Evolutionary conservation across 2,888 invertebrate genomes (phyloP).

Genomic region (Orgyia antiqua): DNA sequence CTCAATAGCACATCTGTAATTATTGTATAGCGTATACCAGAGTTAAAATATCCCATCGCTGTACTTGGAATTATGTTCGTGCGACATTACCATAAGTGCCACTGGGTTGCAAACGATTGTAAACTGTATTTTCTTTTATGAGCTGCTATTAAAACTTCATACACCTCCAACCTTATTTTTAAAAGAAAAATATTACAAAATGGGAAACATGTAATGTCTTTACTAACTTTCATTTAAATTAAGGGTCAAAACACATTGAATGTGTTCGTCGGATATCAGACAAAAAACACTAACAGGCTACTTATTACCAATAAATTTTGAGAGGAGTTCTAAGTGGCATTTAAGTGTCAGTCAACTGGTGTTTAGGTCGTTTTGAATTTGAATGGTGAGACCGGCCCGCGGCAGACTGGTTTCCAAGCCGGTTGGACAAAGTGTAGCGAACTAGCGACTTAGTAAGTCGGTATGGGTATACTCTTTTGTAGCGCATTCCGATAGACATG

Average conservation of each 20-base stretch:
- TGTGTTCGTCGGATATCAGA: conserved; percentile 29
- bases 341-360: conserved; percentile 75
- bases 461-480: conserved; percentile 68
- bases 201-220: conserved; percentile 14
- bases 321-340: conserved; percentile 70
- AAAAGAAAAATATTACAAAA: conserved; percentile 19
- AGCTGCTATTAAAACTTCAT: conserved; percentile 21
- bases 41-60: conserved; percentile 61
- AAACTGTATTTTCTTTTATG: conserved; percentile 37
- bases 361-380: conserved; percentile 49
- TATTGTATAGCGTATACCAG: conserved; percentile 59
- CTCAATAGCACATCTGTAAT: conserved; percentile 68
- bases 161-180: conserved; percentile 18
- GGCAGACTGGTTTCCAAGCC: conserved; percentile 62
- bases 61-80: conserved; percentile 48
- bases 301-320: conserved; percentile 70
- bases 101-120: conserved; percentile 37
- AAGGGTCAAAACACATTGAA: conserved; percentile 38
- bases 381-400: conserved; percentile 31
- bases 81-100: conserved; percentile 39
- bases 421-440: conserved; percentile 70
- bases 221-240: conserved; percentile 23
- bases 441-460: conserved; percentile 61
- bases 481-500: conserved; percentile 73
- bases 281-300: conserved; percentile 54